Evolutionary conservation across 2,888 invertebrate genomes (phyloP).

Genomic region (Orchesellides sinensis): DNA sequence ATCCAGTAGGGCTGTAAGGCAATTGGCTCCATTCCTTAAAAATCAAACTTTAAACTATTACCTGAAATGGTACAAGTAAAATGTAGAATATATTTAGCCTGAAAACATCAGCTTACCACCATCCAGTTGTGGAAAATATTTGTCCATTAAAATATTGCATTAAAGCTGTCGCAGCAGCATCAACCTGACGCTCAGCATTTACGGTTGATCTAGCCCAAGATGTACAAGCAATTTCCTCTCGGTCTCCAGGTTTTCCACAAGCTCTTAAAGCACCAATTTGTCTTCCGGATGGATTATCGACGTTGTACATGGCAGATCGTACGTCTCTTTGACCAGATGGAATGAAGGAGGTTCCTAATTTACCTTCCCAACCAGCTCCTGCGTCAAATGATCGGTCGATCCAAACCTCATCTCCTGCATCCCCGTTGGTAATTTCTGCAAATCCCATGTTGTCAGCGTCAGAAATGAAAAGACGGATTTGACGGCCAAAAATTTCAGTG

Average conservation of each 20-base stretch:
- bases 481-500: slow-evolving; percentile 56
- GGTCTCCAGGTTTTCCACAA: slow-evolving; percentile 67
- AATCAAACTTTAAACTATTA: slow-evolving; percentile 22
- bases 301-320: slow-evolving; percentile 66
- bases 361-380: slow-evolving; percentile 62
- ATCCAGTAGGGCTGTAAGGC: slow-evolving; percentile 70
- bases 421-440: slow-evolving; percentile 63
- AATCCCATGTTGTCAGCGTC: slow-evolving; percentile 71
- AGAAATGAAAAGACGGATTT: slow-evolving; percentile 63
- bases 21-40: slow-evolving; percentile 70
- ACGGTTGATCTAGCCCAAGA: slow-evolving; percentile 66
- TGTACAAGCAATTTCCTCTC: slow-evolving; percentile 67
- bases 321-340: slow-evolving; percentile 39
- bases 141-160: slow-evolving; percentile 69
- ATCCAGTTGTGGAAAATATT: slow-evolving; percentile 63
- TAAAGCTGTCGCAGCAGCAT: slow-evolving; percentile 70
- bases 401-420: slow-evolving; percentile 70
- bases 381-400: slow-evolving; percentile 70
- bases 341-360: slow-evolving; percentile 61
- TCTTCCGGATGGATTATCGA: slow-evolving; percentile 59
- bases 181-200: slow-evolving; percentile 55
- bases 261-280: slow-evolving; percentile 69
- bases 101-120: slow-evolving; percentile 69
- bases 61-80: too few species aligned
- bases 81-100: not conserved